Base-by-base conservation (phyloP, 2,113 vertebrate genomes). In the Eonycteris spelaea region DNA sequence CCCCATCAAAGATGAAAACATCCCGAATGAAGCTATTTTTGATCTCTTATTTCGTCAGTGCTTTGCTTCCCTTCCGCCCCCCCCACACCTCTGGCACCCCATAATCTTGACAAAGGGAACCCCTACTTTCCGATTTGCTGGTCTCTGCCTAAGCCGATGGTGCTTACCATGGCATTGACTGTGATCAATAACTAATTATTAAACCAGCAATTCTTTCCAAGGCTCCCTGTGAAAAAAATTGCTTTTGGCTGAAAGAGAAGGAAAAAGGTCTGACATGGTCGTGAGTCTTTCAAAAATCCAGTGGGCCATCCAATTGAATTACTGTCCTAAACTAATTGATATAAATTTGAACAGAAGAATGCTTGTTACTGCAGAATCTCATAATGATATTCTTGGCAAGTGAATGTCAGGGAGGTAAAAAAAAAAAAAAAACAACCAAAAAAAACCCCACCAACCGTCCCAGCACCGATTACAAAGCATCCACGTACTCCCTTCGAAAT, bases 181-280 rank as follows among this genome's bases (percentile, higher is more conserved):
- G 98, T 99, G 99, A 99, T 99, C 99, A 99, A 99, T 99, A 99
- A 99, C 99, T 99, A 99, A 99, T 99, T 99, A 99, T 99, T 99
- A 99, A 99, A 99, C 99, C 99, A 98, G 99, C 99, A 98, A 99
- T 99, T 99, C 98, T 98, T 99, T 98, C 99, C 98, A 99, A 98
- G 98, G 98, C 98, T 99, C 98, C 98, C 99, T 98, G 98, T 99
- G 99, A 99, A 98, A 99, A 99, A 99, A 98, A 98, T 99, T 99
- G 99, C 99, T 99, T 99, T 99, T 98, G 98, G 98, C 98, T 97
- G 98, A 97, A 97, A 98, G 90, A 96, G 94, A 98, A 97, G 98
- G 97, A 97, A 98, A 98, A 98, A 98, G 98, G 98, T 99, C 98
- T 98, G 99, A 99, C 99, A 99, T 98, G 97, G 98, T 98, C 95